Conservation (phyloP, 2,797 vertebrate genomes). For the Halcyon badia region DNA sequence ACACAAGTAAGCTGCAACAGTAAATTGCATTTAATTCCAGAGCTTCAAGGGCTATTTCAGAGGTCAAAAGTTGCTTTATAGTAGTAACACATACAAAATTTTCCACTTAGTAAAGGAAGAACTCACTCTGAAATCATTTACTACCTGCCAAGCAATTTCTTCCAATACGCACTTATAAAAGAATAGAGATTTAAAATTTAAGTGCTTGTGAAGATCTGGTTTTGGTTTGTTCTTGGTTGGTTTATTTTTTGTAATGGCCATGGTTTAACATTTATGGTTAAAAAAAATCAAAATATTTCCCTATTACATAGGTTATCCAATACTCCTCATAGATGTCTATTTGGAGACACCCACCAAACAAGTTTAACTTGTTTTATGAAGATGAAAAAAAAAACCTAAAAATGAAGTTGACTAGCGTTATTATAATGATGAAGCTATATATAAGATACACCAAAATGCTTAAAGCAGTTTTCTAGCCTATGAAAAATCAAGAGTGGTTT, state of each 20-base stretch:
- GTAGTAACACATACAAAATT: not conserved
- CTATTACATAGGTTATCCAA: not conserved
- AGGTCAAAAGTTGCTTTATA: not conserved
- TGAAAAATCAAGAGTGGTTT: not conserved
- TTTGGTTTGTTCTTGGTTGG: not conserved
- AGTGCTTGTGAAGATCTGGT: not conserved
- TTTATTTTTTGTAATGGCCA: no score
- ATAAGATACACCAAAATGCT: not conserved
- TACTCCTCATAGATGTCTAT: not conserved
- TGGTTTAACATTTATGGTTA: not conserved
- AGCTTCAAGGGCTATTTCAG: not conserved
- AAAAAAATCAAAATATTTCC: not conserved
- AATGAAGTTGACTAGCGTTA: not conserved
- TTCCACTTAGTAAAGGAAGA: not conserved
- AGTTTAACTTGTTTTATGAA: not conserved
- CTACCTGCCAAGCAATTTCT: not conserved
- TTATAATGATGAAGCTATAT: not conserved
- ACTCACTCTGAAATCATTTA: not conserved
- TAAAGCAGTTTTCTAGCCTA: not conserved
- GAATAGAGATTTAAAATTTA: not conserved
- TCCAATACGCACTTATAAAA: not conserved
- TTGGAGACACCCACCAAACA: not conserved
- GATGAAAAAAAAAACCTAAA: not conserved
- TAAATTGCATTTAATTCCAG: not conserved
- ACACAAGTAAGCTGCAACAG: not conserved